Evolutionary conservation across 1,140 invertebrate genomes (phyloP), one percentile per base, ranked within the genome.

Genomic region (Bradysia coprophila): DNA sequence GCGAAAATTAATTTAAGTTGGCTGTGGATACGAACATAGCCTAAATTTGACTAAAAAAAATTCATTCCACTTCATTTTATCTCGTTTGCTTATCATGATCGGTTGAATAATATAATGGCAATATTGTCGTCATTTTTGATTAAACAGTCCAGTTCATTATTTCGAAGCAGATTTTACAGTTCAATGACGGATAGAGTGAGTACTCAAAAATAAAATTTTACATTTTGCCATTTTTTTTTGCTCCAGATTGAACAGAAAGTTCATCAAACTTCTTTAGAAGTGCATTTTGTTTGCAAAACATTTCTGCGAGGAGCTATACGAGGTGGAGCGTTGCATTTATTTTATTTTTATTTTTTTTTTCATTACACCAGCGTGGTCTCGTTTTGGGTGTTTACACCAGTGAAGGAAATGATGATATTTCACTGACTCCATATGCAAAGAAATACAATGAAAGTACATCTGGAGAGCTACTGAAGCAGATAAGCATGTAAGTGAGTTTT

Each of bases 61-160:
- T n/a, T n/a, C n/a, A n/a, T n/a, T n/a, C n/a, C n/a, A n/a, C n/a
- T n/a, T n/a, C n/a, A n/a, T n/a, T n/a, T n/a, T n/a, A n/a, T n/a
- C n/a, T n/a, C n/a, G n/a, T n/a, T n/a, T n/a, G n/a, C n/a, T n/a
- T n/a, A n/a, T n/a, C n/a, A n/a, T n/a, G n/a, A n/a, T n/a, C n/a
- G n/a, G n/a, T n/a, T n/a, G n/a, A n/a, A n/a, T n/a, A n/a, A n/a
- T 28, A 38, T 38, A 18, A 38, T 38, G 36, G 36, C 36, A 10
- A 18, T 38, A 38, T 38, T 38, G 18, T 20, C 10, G 11, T 18
- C n/a, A 38, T 18, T 18, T 18, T n/a, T 18, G 21, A 20, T 19
- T 38, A 18, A 16, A 38, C 11, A 18, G 18, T 38, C 36, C 9
- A 16, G 18, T 19, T n/a, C 18, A 38, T 10, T 38, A 18, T 18